phyloP scores from a whole-genome alignment of 2,113 vertebrate species.

The Alosa alosa region DNA sequence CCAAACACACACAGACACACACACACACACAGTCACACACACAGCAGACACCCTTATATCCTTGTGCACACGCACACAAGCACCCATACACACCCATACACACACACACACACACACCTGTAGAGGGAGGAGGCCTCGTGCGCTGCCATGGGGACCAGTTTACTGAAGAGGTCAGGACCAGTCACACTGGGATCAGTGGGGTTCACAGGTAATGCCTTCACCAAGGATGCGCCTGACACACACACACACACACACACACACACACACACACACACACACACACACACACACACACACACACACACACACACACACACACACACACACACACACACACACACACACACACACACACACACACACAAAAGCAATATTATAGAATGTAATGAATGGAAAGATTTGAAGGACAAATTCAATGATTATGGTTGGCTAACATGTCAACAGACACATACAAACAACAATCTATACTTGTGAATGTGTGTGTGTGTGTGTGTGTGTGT shows the following conservation, averaged over 20 bases:
- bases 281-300: neutral
- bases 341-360: too few relatives aligned
- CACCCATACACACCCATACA: neutral
- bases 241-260: neutral
- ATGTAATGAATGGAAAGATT: neutral
- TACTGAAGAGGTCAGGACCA: constrained; percentile 91
- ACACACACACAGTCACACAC: neutral
- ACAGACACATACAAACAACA: neutral
- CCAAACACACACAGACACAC: neutral
- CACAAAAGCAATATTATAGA: neutral
- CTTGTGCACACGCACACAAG: neutral
- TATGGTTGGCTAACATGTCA: neutral
- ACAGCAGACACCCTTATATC: neutral
- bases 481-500: too few relatives aligned
- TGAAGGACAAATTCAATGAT: neutral
- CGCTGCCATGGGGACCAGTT: constrained; percentile 93
- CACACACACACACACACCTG: constrained; percentile 69
- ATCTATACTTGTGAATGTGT: too few relatives aligned
- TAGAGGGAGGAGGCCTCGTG: constrained; percentile 95
- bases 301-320: too few relatives aligned
- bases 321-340: too few relatives aligned
- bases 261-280: neutral
- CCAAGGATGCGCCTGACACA: constrained; percentile 82
- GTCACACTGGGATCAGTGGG: constrained; percentile 91
- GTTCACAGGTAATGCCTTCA: constrained; percentile 93